A percentile compares a stretch with the other conserved stretches of the same genome.
Evolutionary conservation across 2,888 invertebrate genomes (phyloP).

Genomic region (Pseudococcus viburni): DNA sequence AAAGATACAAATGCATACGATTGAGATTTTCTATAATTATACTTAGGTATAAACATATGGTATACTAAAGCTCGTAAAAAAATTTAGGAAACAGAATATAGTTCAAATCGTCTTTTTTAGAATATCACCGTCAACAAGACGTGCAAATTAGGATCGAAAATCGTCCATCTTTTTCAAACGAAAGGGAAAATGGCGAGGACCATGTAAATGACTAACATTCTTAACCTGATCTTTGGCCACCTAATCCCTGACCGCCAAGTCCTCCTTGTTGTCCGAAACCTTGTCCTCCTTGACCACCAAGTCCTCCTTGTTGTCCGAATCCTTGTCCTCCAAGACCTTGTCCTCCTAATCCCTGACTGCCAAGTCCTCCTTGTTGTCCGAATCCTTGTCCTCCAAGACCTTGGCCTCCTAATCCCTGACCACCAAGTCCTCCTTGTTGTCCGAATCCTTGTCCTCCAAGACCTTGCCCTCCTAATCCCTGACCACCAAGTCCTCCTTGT

Average conservation of each 20-base stretch:
- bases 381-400: background rate
- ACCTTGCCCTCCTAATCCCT: background rate
- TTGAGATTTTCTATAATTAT: background rate
- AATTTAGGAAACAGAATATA: background rate
- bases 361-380: background rate
- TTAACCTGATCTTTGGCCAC: background rate
- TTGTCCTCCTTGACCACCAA: background rate
- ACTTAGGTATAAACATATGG: background rate
- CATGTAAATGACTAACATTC: background rate
- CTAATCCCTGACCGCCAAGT: background rate
- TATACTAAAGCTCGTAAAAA: background rate
- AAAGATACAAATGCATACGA: conserved; percentile 21
- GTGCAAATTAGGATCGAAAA: background rate
- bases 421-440: background rate
- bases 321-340: background rate
- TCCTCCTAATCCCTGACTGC: no score
- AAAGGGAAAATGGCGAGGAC: background rate
- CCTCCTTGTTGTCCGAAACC: background rate
- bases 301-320: background rate
- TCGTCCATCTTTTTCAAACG: background rate
- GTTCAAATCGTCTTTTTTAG: background rate
- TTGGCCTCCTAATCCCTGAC: background rate
- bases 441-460: background rate
- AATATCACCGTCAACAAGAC: background rate
- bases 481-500: background rate